Base-by-base conservation (phyloP, 2,113 vertebrate genomes). In the Myiopsitta monachus region DNA sequence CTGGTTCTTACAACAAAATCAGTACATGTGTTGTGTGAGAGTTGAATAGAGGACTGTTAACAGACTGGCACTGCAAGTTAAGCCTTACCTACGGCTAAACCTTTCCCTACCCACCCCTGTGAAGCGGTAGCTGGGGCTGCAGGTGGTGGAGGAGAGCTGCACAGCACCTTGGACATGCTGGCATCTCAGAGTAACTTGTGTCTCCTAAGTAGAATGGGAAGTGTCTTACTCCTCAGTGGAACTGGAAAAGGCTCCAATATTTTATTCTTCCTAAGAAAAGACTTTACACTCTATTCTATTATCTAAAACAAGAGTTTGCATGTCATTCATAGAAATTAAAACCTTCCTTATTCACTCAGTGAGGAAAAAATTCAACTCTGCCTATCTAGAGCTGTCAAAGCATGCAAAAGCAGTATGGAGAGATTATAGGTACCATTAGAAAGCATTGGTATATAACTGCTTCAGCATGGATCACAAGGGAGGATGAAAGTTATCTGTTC, bases 21-120 rank as follows among this genome's bases (percentile, higher is more conserved):
- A 7, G 22, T 15, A 1, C 0, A 13, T 5, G 7, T 14, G 23
- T 9, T 26, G 26, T 10, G 8, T 24, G n/a, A 6, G 36, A 30
- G 33, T 10, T 12, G 57, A 12, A 2, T 1, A 46, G 64, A 22
- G 57, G 10, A 11, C 14, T 2, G 23, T 8, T 3, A 54, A n/a
- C 55, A 64, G 24, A 2, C 14, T 7, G 61, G 9, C 21, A 4
- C 51, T n/a, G 18, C 22, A 23, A 11, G 39, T 12, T 11, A 17
- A 63, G n/a, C 43, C 18, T 17, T 22, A 9, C 2, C 18, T 15
- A 5, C 3, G 7, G 38, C 13, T 66, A 44, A 51, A 9, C 24
- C 62, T 68, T 12, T 21, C n/a, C 13, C 22, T 52, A 31, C 23
- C 33, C 33, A 24, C 22, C 22, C 22, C 14, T 59, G 33, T 15